Evolutionary conservation across 2,888 invertebrate species (phyloP).

Genomic region (Troilus luridus): DNA sequence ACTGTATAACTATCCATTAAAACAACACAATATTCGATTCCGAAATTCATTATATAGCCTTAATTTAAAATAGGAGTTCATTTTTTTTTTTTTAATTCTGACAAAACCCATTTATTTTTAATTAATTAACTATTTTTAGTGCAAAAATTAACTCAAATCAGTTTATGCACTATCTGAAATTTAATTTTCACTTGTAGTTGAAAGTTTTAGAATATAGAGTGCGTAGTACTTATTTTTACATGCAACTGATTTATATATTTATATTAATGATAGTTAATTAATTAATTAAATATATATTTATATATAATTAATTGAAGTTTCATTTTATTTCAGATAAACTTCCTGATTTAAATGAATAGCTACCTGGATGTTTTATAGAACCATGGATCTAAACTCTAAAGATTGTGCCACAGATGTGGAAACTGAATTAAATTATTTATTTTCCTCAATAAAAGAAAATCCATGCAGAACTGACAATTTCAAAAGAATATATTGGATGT

Average conservation of each 20-base stretch:
- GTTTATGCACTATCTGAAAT: no score
- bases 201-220: neutral
- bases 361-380: neutral
- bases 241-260: neutral
- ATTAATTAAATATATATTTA: neutral
- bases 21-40: no score
- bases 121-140: no score
- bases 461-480: neutral
- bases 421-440: constrained; percentile 9
- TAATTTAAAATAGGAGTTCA: no score
- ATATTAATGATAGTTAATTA: neutral
- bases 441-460: neutral
- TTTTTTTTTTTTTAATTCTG: no score
- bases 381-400: neutral
- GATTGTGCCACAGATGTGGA: neutral
- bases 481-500: constrained; percentile 22
- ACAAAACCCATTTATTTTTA: no score
- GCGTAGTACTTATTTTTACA: no score
- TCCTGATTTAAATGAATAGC: neutral
- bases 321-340: neutral
- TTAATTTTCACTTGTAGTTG: neutral
- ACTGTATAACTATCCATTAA: no score
- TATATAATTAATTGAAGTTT: neutral
- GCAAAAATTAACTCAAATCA: no score
- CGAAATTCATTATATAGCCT: no score